A percentile compares a stretch with the other conserved stretches of the same genome.
These are phyloP conservation scores for Zoanthus sociatus DNA, from an alignment of 92 coral and sea anemone species.

Conservation along the genomic window DNA sequence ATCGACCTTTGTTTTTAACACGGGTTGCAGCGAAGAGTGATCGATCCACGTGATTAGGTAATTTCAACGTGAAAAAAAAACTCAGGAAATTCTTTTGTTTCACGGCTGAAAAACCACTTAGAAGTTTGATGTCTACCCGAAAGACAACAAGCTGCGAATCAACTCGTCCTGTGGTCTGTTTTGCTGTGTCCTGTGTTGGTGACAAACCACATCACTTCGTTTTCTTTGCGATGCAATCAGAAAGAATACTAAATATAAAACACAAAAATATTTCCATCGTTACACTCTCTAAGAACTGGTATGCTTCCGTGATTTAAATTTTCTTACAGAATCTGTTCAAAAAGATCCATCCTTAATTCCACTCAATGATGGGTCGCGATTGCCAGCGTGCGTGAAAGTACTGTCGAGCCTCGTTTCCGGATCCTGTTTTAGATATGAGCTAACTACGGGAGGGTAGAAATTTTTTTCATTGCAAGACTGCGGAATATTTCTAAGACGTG, in stretches of 20 bases:
- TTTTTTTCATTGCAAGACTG: background rate
- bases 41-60: background rate
- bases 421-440: slow-evolving; percentile 1
- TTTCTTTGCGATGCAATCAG: background rate
- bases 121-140: background rate
- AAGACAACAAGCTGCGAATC: background rate
- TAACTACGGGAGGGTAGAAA: background rate
- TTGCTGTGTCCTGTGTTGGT: background rate
- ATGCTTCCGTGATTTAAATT: background rate
- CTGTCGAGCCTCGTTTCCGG: slow-evolving; percentile 42
- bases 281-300: background rate
- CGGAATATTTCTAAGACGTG: background rate
- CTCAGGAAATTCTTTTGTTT: background rate
- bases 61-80: background rate
- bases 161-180: background rate
- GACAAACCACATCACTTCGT: background rate
- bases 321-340: background rate
- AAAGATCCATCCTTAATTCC: background rate
- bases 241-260: background rate
- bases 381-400: too few species aligned
- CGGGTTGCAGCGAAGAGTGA: background rate
- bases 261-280: background rate
- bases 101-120: background rate
- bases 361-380: background rate
- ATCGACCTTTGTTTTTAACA: too few species aligned